phyloP scores from a whole-genome alignment of 2,113 vertebrate genomes.

The Nesoenas mayeri region DNA sequence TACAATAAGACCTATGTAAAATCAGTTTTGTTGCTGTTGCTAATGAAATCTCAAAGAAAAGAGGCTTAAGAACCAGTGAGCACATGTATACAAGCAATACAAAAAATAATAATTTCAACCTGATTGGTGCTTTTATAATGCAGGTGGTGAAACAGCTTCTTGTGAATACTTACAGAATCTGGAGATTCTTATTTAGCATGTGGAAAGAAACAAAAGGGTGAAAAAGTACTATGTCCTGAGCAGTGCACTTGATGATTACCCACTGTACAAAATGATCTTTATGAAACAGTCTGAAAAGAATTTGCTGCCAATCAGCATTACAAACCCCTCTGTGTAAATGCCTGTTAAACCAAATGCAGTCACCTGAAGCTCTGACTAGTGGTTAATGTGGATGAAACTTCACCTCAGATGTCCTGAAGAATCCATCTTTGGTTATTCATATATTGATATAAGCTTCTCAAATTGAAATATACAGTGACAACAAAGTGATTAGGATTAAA shows the following conservation, averaged over 20 bases:
- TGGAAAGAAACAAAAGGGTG: not conserved
- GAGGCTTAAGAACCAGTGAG: not conserved
- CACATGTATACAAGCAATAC: not conserved
- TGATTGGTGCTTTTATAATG: slow-evolving; percentile 40
- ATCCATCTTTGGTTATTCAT: slow-evolving; percentile 35
- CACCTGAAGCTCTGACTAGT: not conserved
- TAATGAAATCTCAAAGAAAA: not conserved
- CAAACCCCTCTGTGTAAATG: not conserved
- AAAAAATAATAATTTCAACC: slow-evolving; percentile 29
- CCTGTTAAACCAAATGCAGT: not conserved
- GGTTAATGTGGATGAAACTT: not conserved
- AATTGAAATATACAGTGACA: not conserved
- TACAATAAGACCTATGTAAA: not conserved
- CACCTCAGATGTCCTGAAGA: not conserved
- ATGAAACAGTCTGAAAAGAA: slow-evolving; percentile 34
- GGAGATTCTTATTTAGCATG: not conserved
- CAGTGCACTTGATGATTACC: not conserved
- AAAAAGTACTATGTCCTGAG: not conserved
- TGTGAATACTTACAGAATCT: not conserved
- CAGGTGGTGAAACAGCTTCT: slow-evolving; percentile 23
- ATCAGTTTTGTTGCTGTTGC: not conserved
- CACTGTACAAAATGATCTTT: slow-evolving; percentile 28
- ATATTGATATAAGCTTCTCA: not conserved
- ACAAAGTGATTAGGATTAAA: slow-evolving; percentile 15
- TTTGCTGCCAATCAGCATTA: not conserved